phyloP scores from a whole-genome alignment of 2,888 invertebrate species.

The Eulithis prunata region DNA sequence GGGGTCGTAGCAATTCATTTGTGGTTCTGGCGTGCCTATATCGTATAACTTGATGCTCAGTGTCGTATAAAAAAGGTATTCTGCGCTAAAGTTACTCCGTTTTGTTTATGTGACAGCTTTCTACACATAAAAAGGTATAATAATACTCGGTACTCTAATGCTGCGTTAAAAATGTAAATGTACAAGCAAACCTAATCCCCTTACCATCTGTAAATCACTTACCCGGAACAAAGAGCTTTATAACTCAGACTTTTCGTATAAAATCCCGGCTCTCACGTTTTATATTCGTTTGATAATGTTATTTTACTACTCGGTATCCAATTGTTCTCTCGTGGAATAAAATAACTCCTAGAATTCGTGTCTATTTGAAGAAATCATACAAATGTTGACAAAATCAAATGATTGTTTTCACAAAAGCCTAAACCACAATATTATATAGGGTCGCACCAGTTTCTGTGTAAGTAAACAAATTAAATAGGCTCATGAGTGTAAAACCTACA shows the following conservation, averaged over 20 bases:
- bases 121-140: conserved; percentile 9
- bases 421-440: not conserved
- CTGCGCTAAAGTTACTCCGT: not conserved
- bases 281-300: conserved; percentile 37
- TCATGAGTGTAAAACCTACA: not conserved
- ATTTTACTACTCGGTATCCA: conserved; percentile 24
- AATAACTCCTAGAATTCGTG: conserved; percentile 2
- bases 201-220: conserved; percentile 49
- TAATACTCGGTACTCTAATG: conserved; percentile 19
- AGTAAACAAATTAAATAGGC: not conserved
- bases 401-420: conserved; percentile 3
- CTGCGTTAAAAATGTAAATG: conserved; percentile 40
- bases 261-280: conserved; percentile 40
- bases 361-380: not conserved
- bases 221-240: conserved; percentile 45
- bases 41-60: conserved; percentile 4
- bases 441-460: not conserved
- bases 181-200: conserved; percentile 43
- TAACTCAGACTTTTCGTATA: conserved; percentile 40
- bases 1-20: conserved; percentile 27
- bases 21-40: conserved; percentile 21
- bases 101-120: not conserved
- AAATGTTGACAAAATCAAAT: conserved; percentile 9
- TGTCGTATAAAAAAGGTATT: too few species aligned
- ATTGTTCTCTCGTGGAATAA: conserved; percentile 12